phyloP scores from a whole-genome alignment of 2,113 vertebrate species.

The Gavialis gangeticus region DNA sequence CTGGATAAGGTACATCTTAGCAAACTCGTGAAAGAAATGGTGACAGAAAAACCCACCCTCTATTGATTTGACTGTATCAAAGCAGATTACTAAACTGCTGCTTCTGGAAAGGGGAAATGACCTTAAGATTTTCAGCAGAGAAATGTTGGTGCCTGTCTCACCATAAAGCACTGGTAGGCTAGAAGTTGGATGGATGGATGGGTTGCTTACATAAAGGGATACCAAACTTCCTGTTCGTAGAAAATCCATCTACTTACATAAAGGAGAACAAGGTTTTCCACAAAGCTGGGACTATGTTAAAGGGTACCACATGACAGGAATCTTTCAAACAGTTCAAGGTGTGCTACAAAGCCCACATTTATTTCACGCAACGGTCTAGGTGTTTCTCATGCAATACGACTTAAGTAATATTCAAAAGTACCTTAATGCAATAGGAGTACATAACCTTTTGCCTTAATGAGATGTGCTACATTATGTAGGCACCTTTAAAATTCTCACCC shows the following conservation, averaged over 20 bases:
- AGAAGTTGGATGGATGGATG: background rate
- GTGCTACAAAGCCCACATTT: background rate
- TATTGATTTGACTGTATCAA: background rate
- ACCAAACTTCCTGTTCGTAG: background rate
- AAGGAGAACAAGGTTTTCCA: background rate
- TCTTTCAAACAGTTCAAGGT: background rate
- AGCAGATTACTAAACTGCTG: background rate
- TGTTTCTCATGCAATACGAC: background rate
- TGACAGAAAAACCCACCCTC: background rate
- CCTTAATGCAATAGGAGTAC: background rate
- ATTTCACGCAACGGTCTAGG: accelerated
- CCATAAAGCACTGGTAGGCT: background rate
- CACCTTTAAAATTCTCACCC: background rate
- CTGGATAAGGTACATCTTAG: background rate
- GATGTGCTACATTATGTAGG: background rate
- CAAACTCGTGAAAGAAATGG: background rate
- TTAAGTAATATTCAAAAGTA: background rate
- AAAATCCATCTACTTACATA: background rate
- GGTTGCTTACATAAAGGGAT: background rate
- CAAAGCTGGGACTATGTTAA: background rate
- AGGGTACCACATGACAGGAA: background rate
- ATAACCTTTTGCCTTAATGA: background rate
- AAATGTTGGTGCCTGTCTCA: background rate
- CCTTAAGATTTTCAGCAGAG: background rate
- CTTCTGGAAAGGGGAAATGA: background rate